Base-by-base conservation (phyloP, 2,888 invertebrate species). In the Drosophila helvetica region DNA sequence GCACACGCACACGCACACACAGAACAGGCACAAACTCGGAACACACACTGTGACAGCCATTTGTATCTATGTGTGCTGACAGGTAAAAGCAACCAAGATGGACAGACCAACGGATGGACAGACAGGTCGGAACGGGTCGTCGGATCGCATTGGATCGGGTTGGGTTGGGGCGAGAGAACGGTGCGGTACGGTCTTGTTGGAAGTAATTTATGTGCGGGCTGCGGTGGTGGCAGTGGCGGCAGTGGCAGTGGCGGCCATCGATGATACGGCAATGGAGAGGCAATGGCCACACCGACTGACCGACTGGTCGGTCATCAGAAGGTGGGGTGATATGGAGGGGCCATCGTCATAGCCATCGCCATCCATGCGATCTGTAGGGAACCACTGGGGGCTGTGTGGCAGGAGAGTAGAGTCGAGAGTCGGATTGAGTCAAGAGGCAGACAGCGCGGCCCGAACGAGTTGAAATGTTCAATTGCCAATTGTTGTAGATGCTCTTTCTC, bases 121-220 rank as follows among this genome's bases (percentile, higher is more conserved):
- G 71, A 53, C 48, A 48, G 48, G 48, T 48, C 48, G 56, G 38
- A 38, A 38, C 38, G 38, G 38, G 38, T n/a, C 15, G 38, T 38
- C n/a, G 38, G 38, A 38, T 38, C 38, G 15, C 38, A 38, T 15
- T 15, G 38, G 15, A 38, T 38, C n/a, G 33, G 15, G 5, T 33
- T 5, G 15, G 48, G 65, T 54, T 53, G 65, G 42, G 27, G 9
- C 17, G 18, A 15, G 45, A 27, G 25, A 19, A 25, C 30, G 69
- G 30, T 25, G 33, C 57, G 48, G 25, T 33, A 27, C 43, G 54
- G 50, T 54, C 71, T 63, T 38, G 71, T 54, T 70, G 70, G 47
- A 56, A 74, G 78, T 82, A 82, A 79, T 82, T 82, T 82, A 78
- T 82, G 81, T 79, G 78, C 77, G 71, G 60, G 50, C 77, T 55